These are phyloP conservation scores for Ophonus ardosiacus DNA, from an alignment of 2,888 invertebrate genomes.

Conservation along the genomic window DNA sequence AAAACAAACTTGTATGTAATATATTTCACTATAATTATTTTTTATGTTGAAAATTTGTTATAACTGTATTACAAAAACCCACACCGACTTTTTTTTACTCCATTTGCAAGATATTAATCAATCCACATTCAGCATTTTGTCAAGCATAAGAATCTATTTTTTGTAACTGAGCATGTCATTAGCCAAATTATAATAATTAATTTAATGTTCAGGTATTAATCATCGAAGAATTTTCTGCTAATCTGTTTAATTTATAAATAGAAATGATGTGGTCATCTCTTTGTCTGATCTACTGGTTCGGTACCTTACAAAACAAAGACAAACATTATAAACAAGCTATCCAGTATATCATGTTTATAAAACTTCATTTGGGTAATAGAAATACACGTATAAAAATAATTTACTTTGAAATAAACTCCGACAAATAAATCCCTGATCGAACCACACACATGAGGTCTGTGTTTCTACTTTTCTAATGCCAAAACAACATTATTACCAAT, in stretches of 20 bases:
- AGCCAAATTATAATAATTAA: slow-evolving; percentile 12
- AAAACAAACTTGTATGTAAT: too few relatives aligned
- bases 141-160: not conserved
- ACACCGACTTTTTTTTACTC: not conserved
- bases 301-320: not conserved
- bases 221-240: not conserved
- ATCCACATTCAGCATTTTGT: not conserved
- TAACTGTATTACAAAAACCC: not conserved
- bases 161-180: slow-evolving; percentile 7
- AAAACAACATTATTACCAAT: slow-evolving; percentile 61
- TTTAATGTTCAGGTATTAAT: slow-evolving; percentile 28
- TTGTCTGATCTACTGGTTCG: not conserved
- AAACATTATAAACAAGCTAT: slow-evolving; percentile 28
- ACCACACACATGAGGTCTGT: slow-evolving; percentile 13
- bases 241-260: slow-evolving; percentile 2
- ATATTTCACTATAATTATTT: not conserved
- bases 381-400: slow-evolving; percentile 31
- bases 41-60: not conserved
- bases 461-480: slow-evolving; percentile 30
- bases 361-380: not conserved
- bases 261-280: not conserved
- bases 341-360: slow-evolving; percentile 1
- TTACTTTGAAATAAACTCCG: slow-evolving; percentile 12
- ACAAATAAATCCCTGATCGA: slow-evolving; percentile 20
- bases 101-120: not conserved